Evolutionary conservation across 1,140 invertebrate genomes (phyloP).

Genomic region (Cataglyphis hispanica): DNA sequence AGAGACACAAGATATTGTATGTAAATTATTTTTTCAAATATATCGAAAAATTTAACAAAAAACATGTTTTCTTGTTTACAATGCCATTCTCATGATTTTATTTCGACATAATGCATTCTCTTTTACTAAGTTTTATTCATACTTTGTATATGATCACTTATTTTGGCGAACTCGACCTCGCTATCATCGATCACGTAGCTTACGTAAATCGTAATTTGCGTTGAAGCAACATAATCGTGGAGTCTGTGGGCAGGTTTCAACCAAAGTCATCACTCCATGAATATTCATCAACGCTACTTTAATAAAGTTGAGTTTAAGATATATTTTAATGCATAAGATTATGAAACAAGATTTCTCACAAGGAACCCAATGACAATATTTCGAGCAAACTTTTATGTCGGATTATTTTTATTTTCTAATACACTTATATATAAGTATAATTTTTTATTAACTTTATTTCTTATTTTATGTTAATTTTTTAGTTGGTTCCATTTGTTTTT

Average conservation of each 20-base stretch:
- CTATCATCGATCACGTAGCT: slow-evolving; percentile 40
- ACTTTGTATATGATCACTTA: not conserved
- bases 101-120: not conserved
- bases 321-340: not conserved
- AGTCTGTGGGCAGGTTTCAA: slow-evolving; percentile 16
- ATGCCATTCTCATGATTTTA: too few species aligned
- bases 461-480: slow-evolving; percentile 6
- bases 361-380: not conserved
- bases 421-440: not conserved
- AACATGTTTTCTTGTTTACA: too few species aligned
- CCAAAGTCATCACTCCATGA: slow-evolving; percentile 36
- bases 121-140: slow-evolving; percentile 9
- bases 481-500: not conserved
- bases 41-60: too few species aligned
- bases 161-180: slow-evolving; percentile 35
- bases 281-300: slow-evolving; percentile 59
- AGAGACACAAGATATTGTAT: too few species aligned
- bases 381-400: not conserved
- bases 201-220: slow-evolving; percentile 67
- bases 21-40: too few species aligned
- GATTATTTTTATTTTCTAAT: not conserved
- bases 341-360: not conserved
- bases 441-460: not conserved
- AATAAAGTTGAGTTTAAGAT: not conserved
- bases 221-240: slow-evolving; percentile 51